These are phyloP conservation scores for Drosophila tsacasi DNA, from an alignment of 1,140 invertebrate species.

Conservation along the genomic window DNA sequence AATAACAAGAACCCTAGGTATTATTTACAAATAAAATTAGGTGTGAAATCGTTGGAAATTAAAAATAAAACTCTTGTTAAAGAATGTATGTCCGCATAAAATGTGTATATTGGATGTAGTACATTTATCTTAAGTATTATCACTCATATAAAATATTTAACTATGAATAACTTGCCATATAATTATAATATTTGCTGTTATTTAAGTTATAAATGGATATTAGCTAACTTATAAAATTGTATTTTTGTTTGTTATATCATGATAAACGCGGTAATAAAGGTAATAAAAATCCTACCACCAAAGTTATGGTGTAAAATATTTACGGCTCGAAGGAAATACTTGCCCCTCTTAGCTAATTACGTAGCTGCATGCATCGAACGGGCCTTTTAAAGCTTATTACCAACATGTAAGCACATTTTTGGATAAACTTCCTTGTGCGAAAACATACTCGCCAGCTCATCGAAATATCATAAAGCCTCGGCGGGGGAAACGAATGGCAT, in stretches of 20 bases:
- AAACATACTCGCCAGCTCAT: not conserved
- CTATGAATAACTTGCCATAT: too few relatives aligned
- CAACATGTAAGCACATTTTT: slow-evolving; percentile 7
- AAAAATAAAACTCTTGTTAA: not conserved
- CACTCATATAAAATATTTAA: too few relatives aligned
- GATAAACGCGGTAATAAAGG: not conserved
- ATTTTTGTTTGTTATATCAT: too few relatives aligned
- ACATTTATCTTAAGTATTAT: not conserved
- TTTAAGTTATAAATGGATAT: not conserved
- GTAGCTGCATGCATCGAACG: not conserved
- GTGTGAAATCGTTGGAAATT: not conserved
- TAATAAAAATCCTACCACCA: not conserved
- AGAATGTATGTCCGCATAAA: not conserved
- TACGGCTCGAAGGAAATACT: not conserved
- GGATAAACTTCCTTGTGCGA: slow-evolving; percentile 2
- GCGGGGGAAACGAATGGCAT: slow-evolving; percentile 18
- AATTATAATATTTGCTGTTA: not conserved
- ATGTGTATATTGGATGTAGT: not conserved
- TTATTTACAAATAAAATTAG: not conserved
- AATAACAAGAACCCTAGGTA: not conserved
- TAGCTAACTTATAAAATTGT: not conserved
- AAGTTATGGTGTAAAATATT: not conserved
- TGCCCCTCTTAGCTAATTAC: slow-evolving; percentile 8
- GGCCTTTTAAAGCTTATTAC: slow-evolving; percentile 6
- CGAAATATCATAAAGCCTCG: not conserved